Percentiles rank a stretch among this genome's conserved stretches.
These are phyloP conservation scores for Leptoteleia sp. DNA, from an alignment of 1,140 invertebrate species.

Conservation along the genomic window DNA sequence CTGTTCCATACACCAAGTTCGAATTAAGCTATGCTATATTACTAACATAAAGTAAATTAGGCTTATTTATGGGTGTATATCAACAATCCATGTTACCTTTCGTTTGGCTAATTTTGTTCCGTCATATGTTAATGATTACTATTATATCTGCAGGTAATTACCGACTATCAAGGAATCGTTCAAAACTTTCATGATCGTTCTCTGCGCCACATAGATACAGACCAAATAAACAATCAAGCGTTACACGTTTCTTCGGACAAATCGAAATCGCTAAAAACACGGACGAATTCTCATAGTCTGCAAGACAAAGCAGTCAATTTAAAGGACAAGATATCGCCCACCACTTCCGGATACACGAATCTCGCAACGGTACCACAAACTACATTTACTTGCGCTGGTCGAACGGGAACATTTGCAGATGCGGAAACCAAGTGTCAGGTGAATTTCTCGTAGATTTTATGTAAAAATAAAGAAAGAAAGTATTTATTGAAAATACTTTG, in stretches of 20 bases:
- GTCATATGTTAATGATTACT: background rate
- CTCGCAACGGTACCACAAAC: constrained; percentile 84
- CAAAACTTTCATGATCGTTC: constrained; percentile 64
- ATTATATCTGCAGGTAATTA: constrained; percentile 61
- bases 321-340: constrained; percentile 6
- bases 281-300: background rate
- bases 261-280: constrained; percentile 1
- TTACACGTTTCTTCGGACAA: constrained; percentile 9
- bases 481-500: too few relatives aligned
- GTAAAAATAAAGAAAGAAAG: too few relatives aligned
- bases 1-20: too few relatives aligned
- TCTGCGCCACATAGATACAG: constrained; percentile 51
- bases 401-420: constrained; percentile 90
- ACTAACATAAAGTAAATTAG: too few relatives aligned
- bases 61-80: too few relatives aligned
- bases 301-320: constrained; percentile 13
- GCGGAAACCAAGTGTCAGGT: constrained; percentile 91
- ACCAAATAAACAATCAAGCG: constrained; percentile 4
- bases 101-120: background rate
- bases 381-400: constrained; percentile 86
- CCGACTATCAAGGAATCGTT: constrained; percentile 27
- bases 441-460: constrained; percentile 11
- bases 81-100: too few relatives aligned
- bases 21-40: too few relatives aligned
- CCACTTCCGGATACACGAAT: constrained; percentile 70